Evolutionary conservation across 2,888 invertebrate species (phyloP), one percentile per base, ranked within the genome.

Genomic region (Eilema caniola): DNA sequence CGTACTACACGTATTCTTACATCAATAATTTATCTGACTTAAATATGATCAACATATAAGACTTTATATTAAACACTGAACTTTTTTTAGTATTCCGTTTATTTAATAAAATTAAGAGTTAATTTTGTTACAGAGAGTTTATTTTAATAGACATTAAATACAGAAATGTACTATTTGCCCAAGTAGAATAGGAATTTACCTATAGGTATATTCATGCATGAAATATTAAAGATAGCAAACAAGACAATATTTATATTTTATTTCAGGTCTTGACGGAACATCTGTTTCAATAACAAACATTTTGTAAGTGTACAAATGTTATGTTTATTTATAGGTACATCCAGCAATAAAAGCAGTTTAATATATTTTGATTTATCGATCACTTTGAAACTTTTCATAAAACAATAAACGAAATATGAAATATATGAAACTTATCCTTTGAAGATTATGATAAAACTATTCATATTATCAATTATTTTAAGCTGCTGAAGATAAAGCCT

Each of bases 171-270:
- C 14, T 23, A 24, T 16, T 24, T 24, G 14, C 10, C 24, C 10
- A 24, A 37, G 24, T 41, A 10, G 53, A n/a, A 53, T 10, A 53
- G 20, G 8, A n/a, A 53, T 53, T 53, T 53, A 53, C 33, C 41
- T 28, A 66, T 25, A 61, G 47, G 72, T 63, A 63, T 8, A 41
- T 71, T 68, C 81, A 78, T 81, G 80, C 82, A 67, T 28, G 57
- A 75, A 72, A 64, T 63, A 65, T 31, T 64, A 67, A 74, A 33
- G 25, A 72, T 65, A 64, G 65, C 70, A 70, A 69, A 77, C 70
- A 77, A 70, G 68, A 76, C 63, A 57, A 53, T 60, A 14, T 70
- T 41, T 72, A 61, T 28, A 65, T 63, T 59, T 47, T 57, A 37
- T 69, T 71, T 70, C 71, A 68, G 71, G 41, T 70, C 47, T 66